Base-by-base conservation (phyloP, 2,888 invertebrate genomes). In the Aspidiotus destructor region DNA sequence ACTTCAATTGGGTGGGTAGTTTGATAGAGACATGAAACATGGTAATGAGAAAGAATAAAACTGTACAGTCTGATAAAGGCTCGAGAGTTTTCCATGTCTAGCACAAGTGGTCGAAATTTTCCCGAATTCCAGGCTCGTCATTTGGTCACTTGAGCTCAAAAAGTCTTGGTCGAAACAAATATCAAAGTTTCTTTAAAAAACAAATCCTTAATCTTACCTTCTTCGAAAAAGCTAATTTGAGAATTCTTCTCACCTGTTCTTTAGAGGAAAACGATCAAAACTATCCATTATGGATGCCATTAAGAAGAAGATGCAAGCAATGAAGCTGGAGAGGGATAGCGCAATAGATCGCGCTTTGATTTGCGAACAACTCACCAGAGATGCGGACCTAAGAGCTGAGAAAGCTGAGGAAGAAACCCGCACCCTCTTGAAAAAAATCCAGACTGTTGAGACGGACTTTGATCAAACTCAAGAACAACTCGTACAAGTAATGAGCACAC, bases 291-390 rank as follows among this genome's bases (percentile, higher is more conserved):
- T 99, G 99, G 99, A 99, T 89, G 97, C 98, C 85, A 99, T 99
- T 87, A 99, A 99, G 88, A 99, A 99, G 95, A 99, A 99, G 87
- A 99, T 99, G 99, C 97, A 98, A 86, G 96, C 97, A 85, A 99
- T 99, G 99, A 99, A 99, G 93, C 91, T 98, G 87, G 99, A 99
- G 86, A 99, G 99, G 87, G 99, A 99, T 85, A 97, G 97, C 81
- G 99, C 99, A 80, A 87, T 92, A 85, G 99, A 99, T 82, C 89
- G 93, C 81, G 96, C 99, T 74, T 95, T 87, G 83, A 90, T 87
- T 83, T 92, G 96, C 81, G 99, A 99, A 80, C 92, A 91, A 80
- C 94, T 95, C 84, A 92, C 94, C 77, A 80, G 82, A 73, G 85
- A 86, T 75, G 83, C 82, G 74, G 83, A 84, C 76, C 80, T 82